Evolutionary conservation across 2,888 invertebrate species (phyloP).

Genomic region (Lasioglossum marginatum): DNA sequence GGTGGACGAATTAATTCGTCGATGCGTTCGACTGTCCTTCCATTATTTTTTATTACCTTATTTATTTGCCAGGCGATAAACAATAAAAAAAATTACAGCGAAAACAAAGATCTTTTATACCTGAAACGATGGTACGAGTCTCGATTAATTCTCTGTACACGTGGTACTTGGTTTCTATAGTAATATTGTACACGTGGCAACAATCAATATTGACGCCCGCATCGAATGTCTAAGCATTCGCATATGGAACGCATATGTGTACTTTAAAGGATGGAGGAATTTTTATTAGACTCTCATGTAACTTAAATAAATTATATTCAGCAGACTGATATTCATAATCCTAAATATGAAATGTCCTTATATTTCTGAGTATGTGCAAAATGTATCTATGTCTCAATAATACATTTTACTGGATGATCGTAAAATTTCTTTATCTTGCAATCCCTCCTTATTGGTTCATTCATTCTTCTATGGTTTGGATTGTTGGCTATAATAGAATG

Average conservation of each 20-base stretch:
- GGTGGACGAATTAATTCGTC: neutral
- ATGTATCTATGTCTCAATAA: slow-evolving; percentile 50
- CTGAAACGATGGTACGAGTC: neutral
- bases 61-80: neutral
- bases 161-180: slow-evolving; percentile 32
- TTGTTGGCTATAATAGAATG: slow-evolving; percentile 78
- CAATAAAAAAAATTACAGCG: neutral
- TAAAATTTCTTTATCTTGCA: slow-evolving; percentile 16
- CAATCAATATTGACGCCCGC: slow-evolving; percentile 37
- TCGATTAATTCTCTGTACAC: neutral
- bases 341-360: slow-evolving; percentile 65
- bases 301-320: slow-evolving; percentile 66
- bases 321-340: slow-evolving; percentile 56
- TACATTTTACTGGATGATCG: slow-evolving; percentile 47
- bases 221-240: neutral
- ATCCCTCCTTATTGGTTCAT: slow-evolving; percentile 9
- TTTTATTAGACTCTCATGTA: slow-evolving; percentile 41
- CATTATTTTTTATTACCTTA: neutral
- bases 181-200: slow-evolving; percentile 29
- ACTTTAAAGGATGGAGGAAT: slow-evolving; percentile 38
- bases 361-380: slow-evolving; percentile 47
- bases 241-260: neutral
- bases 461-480: slow-evolving; percentile 76
- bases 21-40: neutral
- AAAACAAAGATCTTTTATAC: neutral